Base-by-base conservation (phyloP, 2,113 vertebrate genomes). In the Platichthys flesus region DNA sequence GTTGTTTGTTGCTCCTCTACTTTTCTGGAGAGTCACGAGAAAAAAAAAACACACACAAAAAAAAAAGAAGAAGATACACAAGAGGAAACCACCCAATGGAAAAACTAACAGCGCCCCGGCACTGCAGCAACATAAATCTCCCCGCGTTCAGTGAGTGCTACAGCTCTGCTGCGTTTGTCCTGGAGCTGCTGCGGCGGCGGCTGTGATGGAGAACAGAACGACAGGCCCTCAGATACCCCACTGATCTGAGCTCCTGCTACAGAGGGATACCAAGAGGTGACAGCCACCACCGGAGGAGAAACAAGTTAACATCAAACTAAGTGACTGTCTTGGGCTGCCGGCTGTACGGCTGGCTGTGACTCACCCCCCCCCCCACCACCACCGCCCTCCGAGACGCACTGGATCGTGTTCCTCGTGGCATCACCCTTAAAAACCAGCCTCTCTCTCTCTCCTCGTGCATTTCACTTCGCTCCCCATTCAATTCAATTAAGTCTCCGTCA, bases 251-350 rank as follows among this genome's bases (percentile, higher is more conserved):
- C 83, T 76, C 76, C 72, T 59, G 31, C 89, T 82, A 57, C 85
- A 90, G 79, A 84, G 52, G 81, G 85, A 88, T 76, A 83, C 79
- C 79, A 70, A 74, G 87, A 88, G 85, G 84, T 90, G 90, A 92
- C 92, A 92, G 90, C 85, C 69, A 75, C 88, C 59, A 82, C 87
- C 83, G 40, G 76, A 83, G 85, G 92, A 92, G 83, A 88, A 89
- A 89, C 90, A 83, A 90, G 88, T 91, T 89, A 88, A 92, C 88
- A 87, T 93, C 90, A 92, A 91, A 90, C 90, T 80, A 83, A 85
- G 88, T 86, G 70, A 90, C 83, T 78, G 86, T 86, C 88, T 89
- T 82, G n/a, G 55, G 78, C 90, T 90, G 88, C 82, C 35, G 89
- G 88, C 85, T 81, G 84, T 28, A 76, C 24, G 80, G 78, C 78